phyloP scores from a whole-genome alignment of 2,113 vertebrate species.

The Blennius ocellaris region DNA sequence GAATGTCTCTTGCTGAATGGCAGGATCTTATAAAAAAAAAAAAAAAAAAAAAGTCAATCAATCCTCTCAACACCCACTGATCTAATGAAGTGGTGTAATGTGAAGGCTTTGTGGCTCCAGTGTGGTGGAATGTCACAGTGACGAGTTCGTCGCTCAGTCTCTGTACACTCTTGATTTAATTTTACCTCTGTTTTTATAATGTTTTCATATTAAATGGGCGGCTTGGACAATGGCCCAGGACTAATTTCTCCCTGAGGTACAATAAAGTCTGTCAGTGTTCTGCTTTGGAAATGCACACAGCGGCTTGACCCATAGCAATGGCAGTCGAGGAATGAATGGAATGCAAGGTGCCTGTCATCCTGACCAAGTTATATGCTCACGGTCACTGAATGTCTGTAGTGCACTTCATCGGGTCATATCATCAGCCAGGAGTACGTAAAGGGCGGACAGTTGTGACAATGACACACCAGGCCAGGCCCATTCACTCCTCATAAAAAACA shows the following conservation, averaged over 20 bases:
- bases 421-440: constrained; percentile 11
- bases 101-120: not conserved
- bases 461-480: constrained; percentile 12
- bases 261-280: constrained; percentile 20
- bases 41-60: constrained; percentile 23
- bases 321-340: constrained; percentile 28
- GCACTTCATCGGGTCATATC: constrained; percentile 12
- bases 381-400: constrained; percentile 31
- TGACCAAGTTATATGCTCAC: constrained; percentile 2
- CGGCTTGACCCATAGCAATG: constrained; percentile 22
- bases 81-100: constrained; percentile 18
- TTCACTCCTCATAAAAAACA: not conserved
- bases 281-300: constrained; percentile 14
- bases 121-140: no score
- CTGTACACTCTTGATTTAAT: constrained; percentile 13
- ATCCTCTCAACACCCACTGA: not conserved
- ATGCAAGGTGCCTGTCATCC: constrained; percentile 14
- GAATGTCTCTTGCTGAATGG: not conserved
- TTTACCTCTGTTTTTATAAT: constrained; percentile 11
- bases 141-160: not conserved
- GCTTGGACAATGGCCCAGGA: constrained; percentile 26
- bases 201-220: constrained; percentile 15
- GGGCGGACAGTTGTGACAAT: not conserved
- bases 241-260: constrained; percentile 32
- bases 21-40: not conserved